Conservation (phyloP, 2,888 invertebrate species). For the Heteromurus nitidus region DNA sequence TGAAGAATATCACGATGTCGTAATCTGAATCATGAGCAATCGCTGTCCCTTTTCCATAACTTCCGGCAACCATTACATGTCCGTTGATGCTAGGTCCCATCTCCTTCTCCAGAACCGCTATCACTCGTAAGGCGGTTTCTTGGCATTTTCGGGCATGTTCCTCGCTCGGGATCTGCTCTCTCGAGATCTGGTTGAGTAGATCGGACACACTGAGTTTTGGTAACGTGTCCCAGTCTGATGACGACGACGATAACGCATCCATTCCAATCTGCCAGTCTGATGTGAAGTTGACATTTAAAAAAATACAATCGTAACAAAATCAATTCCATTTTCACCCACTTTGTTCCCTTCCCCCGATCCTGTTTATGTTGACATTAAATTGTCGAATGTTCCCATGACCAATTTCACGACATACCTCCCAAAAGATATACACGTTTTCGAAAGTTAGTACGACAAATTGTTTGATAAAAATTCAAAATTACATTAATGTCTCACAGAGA, state of each 20-base stretch:
- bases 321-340: too few species aligned
- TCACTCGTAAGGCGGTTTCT: constrained; percentile 30
- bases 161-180: constrained; percentile 36
- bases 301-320: background rate
- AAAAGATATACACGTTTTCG: too few species aligned
- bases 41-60: constrained; percentile 50
- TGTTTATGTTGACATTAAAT: too few species aligned
- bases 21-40: constrained; percentile 48
- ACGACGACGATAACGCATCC: constrained; percentile 48
- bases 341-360: too few species aligned
- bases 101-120: constrained; percentile 36
- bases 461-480: too few species aligned
- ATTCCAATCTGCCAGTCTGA: constrained; percentile 41
- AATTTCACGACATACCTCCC: too few species aligned
- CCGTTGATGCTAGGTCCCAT: constrained; percentile 35
- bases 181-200: constrained; percentile 38
- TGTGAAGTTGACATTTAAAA: background rate
- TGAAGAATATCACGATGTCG: constrained; percentile 53
- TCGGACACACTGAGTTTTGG: constrained; percentile 51
- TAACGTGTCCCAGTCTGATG: constrained; percentile 49
- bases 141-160: constrained; percentile 47
- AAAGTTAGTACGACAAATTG: too few species aligned
- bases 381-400: too few species aligned
- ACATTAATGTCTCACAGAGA: too few species aligned
- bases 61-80: constrained; percentile 53